Evolutionary conservation across 2,113 vertebrate genomes (phyloP), one percentile per base, ranked within the genome.

Genomic region (Carassius carassius): DNA sequence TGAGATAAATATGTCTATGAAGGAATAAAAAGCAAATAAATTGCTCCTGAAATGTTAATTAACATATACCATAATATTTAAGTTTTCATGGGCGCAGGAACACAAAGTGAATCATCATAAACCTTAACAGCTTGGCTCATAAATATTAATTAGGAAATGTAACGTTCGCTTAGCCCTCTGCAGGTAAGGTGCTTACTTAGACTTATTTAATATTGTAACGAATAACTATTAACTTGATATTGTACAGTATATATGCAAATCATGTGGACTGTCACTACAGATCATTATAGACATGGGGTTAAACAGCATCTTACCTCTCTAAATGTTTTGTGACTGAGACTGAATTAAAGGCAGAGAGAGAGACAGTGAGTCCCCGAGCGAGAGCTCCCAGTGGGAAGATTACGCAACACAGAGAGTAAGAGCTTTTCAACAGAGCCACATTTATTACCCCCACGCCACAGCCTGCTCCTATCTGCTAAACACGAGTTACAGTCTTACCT

Each of bases 331-430:
- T 62, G 81, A 63, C 62, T 62, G 62, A 67, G 37, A 49, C 54
- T 35, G 65, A 73, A 83, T 51, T 78, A 74, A 78, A 65, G 41
- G 63, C 54, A 51, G 25, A 4, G 62, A 58, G 65, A 70, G 69
- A 65, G 29, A 84, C n/a, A 35, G 29, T 77, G 12, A 29, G 76
- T 49, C 73, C 72, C 60, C 32, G 67, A 69, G 76, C 84, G 7
- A 81, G 69, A 83, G 67, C 80, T 88, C 58, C 79, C 74, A 75
- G 62, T 81, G 84, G 70, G 73, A 78, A 82, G 70, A 47, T 88
- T 88, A 88, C 75, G 56, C 79, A 81, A 85, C 76, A 49, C 73
- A 17, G 49, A 65, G 76, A 82, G 83, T 81, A 76, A 47, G 56
- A 41, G 32, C 69, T 29, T 69, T 51, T 86, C 58, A 56, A 41